phyloP scores from a whole-genome alignment of 1,140 invertebrate genomes.

The Sinella curviseta region DNA sequence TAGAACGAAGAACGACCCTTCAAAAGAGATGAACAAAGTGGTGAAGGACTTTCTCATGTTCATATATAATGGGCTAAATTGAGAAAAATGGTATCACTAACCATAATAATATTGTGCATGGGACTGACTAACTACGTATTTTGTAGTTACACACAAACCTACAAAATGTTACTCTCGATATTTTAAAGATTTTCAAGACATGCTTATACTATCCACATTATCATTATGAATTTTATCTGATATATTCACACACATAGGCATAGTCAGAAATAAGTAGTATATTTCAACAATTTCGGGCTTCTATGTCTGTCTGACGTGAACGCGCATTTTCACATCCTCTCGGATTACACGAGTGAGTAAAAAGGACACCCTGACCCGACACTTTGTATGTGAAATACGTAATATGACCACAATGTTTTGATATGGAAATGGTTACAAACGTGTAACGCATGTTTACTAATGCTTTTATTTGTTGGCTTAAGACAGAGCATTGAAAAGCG shows the following conservation, averaged over 20 bases:
- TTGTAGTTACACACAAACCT: background rate
- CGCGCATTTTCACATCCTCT: conserved; percentile 5
- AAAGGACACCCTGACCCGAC: no score
- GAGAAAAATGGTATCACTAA: background rate
- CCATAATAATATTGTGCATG: background rate
- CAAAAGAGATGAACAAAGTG: background rate
- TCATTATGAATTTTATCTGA: background rate
- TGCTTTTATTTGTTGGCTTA: no score
- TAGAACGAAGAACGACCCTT: conserved; percentile 12
- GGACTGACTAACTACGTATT: background rate
- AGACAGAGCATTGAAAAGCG: no score
- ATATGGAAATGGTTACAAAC: no score
- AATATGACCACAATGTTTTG: no score
- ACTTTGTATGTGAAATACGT: no score
- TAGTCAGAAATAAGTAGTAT: no score
- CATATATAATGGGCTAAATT: background rate
- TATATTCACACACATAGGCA: background rate
- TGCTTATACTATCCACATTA: no score
- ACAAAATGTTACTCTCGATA: background rate
- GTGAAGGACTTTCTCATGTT: conserved; percentile 13
- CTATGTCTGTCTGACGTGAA: no score
- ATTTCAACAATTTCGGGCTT: no score
- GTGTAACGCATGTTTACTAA: no score
- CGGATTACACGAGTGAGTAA: no score
- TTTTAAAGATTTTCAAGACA: background rate